Conservation (phyloP, 2,113 vertebrate genomes). For the Protobothrops flavoviridis region DNA sequence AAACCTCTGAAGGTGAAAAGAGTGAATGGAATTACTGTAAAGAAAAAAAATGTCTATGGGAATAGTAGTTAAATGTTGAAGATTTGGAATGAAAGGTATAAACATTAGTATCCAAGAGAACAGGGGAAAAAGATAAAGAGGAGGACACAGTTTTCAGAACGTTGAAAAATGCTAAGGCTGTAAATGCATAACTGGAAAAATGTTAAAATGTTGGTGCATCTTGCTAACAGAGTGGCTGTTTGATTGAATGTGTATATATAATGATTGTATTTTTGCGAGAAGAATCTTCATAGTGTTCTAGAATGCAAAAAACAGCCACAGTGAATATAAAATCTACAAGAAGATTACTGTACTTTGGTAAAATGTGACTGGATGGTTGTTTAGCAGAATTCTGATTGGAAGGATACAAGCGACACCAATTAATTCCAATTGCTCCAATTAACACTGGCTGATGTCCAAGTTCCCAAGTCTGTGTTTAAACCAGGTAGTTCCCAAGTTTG, state of each 20-base stretch:
- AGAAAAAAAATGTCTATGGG: background rate
- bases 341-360: background rate
- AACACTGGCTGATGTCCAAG: background rate
- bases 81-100: background rate
- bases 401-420: background rate
- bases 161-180: background rate
- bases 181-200: background rate
- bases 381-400: background rate
- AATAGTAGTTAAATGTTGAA: background rate
- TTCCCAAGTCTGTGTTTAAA: background rate
- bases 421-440: background rate
- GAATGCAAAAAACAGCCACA: background rate
- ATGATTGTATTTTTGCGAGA: background rate
- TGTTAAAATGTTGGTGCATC: background rate
- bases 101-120: background rate
- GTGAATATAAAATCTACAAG: background rate
- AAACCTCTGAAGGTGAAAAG: background rate
- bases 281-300: background rate
- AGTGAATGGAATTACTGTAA: background rate
- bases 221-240: background rate
- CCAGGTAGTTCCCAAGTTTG: background rate
- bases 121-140: background rate
- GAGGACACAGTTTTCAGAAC: background rate
- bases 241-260: background rate
- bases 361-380: background rate